Conservation (phyloP, 1,140 invertebrate genomes). For the Ectropis grisescens region DNA sequence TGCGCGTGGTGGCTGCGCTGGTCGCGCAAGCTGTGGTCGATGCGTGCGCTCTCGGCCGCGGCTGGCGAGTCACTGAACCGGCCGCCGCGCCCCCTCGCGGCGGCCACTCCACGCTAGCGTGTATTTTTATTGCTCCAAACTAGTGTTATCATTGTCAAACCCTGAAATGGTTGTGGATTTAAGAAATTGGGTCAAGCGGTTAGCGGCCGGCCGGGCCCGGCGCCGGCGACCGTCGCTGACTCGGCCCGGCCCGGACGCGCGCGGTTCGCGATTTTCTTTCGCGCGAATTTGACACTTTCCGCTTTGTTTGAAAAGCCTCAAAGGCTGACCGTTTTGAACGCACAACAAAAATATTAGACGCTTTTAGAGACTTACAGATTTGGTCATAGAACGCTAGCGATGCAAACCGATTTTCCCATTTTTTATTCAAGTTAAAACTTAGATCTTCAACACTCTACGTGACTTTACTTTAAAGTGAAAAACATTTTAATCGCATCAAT, state of each 20-base stretch:
- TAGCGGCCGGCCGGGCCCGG: no score
- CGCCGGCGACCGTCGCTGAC: neutral
- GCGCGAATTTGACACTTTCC: neutral
- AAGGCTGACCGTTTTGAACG: neutral
- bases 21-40: conserved; percentile 9
- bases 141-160: conserved; percentile 41
- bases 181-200: conserved; percentile 41
- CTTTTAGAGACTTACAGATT: neutral
- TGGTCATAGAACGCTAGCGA: no score
- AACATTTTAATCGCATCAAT: no score
- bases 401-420: no score
- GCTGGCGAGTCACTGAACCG: conserved; percentile 54
- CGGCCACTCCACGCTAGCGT: conserved; percentile 34
- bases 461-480: no score
- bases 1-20: conserved; percentile 3
- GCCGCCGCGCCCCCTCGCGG: conserved; percentile 30
- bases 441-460: no score
- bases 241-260: neutral
- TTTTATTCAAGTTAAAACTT: no score
- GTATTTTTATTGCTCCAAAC: conserved; percentile 32
- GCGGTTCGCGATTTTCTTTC: neutral
- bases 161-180: conserved; percentile 43
- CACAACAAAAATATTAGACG: neutral
- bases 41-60: conserved; percentile 27
- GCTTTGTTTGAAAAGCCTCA: neutral